Conservation (phyloP, 2,888 invertebrate species). For the Diogma glabrata region DNA sequence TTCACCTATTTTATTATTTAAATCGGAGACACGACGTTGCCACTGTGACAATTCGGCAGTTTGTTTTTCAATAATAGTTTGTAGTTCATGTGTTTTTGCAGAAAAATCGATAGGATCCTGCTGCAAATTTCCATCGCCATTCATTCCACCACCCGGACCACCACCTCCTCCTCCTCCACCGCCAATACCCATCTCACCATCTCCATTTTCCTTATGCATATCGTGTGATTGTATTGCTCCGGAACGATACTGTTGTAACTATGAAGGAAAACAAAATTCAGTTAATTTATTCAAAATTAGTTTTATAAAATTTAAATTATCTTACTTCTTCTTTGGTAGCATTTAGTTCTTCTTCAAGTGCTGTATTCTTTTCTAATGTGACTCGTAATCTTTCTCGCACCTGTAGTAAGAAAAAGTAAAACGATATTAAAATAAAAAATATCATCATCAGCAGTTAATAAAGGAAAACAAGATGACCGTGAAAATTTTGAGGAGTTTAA, state of each 20-base stretch:
- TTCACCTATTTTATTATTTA: constrained; percentile 78
- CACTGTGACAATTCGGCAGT: constrained; percentile 82
- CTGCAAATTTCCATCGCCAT: constrained; percentile 28
- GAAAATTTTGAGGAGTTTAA: no score
- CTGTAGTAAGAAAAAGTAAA: constrained; percentile 41
- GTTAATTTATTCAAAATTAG: no score
- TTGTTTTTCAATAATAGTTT: constrained; percentile 81
- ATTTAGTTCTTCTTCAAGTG: constrained; percentile 91
- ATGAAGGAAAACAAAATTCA: constrained; percentile 19
- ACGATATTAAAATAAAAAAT: neutral
- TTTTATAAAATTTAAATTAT: constrained; percentile 2
- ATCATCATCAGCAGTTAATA: no score
- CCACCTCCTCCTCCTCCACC: constrained; percentile 16
- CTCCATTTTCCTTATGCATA: constrained; percentile 70
- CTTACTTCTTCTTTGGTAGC: constrained; percentile 91
- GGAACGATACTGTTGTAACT: constrained; percentile 75
- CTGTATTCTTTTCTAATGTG: constrained; percentile 89
- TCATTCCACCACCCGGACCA: constrained; percentile 24
- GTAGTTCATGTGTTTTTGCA: constrained; percentile 61
- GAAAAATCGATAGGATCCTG: constrained; percentile 33
- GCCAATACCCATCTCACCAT: constrained; percentile 38
- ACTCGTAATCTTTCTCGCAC: constrained; percentile 93
- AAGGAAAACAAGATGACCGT: no score
- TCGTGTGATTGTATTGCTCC: constrained; percentile 51
- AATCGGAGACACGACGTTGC: constrained; percentile 81